Conservation (phyloP, 2,113 vertebrate species). For the Sinocyclocheilus rhinocerous region DNA sequence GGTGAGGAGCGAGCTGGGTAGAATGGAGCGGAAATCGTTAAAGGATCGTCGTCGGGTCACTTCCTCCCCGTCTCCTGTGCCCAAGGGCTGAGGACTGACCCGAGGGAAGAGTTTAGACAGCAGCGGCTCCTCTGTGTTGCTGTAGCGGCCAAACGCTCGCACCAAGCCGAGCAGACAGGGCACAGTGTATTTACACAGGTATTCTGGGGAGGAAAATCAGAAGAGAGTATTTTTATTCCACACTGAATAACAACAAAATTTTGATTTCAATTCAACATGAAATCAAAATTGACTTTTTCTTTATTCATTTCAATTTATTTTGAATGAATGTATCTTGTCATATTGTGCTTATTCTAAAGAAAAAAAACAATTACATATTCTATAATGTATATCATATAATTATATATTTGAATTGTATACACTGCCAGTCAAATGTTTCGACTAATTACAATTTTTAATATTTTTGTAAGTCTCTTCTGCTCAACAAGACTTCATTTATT, state of each 20-base stretch:
- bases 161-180: conserved; percentile 91
- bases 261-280: no score
- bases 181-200: conserved; percentile 89
- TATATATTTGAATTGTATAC: no score
- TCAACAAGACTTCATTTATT: no score
- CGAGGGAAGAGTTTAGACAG: conserved; percentile 94
- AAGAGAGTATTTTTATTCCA: neutral
- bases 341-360: no score
- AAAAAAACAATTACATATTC: no score
- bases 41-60: conserved; percentile 87
- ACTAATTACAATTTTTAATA: no score
- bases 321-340: neutral
- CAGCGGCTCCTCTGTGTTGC: conserved; percentile 90
- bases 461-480: no score
- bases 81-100: conserved; percentile 72
- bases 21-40: conserved; percentile 96
- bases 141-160: conserved; percentile 92
- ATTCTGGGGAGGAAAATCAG: conserved; percentile 74
- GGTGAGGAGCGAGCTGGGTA: conserved; percentile 89
- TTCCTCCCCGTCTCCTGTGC: conserved; percentile 79
- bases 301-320: neutral
- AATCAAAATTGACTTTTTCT: neutral
- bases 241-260: no score
- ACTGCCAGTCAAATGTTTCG: no score
- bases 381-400: no score